These are phyloP conservation scores for Pseudanteris insignis DNA, from an alignment of 2,888 invertebrate genomes.

Conservation along the genomic window DNA sequence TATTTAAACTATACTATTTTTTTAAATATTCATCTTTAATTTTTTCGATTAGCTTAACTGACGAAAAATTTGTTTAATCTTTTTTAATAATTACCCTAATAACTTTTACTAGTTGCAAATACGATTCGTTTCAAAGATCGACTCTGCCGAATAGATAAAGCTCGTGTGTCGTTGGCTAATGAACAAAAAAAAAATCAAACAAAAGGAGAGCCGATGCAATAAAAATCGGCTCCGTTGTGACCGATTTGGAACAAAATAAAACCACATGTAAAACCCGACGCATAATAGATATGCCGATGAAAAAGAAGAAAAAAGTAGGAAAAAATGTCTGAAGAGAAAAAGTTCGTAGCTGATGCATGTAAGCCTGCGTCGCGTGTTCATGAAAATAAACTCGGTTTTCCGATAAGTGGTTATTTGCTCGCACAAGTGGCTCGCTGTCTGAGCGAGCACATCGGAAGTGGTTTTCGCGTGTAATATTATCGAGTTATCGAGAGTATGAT, in stretches of 20 bases:
- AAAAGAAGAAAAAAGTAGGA: conserved; percentile 33
- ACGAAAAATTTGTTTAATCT: no score
- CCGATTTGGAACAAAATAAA: conserved; percentile 25
- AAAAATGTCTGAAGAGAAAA: neutral
- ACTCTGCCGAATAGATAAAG: no score
- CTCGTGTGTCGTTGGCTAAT: no score
- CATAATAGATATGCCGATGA: conserved; percentile 34
- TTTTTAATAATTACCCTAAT: no score
- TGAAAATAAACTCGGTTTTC: conserved; percentile 62
- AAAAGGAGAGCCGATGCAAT: no score
- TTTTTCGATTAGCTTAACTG: no score
- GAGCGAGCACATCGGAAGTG: conserved; percentile 60
- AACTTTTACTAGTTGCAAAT: no score
- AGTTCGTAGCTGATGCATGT: conserved; percentile 39
- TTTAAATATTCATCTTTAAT: no score
- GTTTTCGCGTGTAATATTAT: conserved; percentile 63
- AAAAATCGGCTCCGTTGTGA: conserved; percentile 10
- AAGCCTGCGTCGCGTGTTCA: conserved; percentile 50
- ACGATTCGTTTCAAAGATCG: no score
- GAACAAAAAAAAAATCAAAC: no score
- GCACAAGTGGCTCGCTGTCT: conserved; percentile 63
- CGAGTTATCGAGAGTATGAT: conserved; percentile 59
- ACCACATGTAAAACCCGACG: conserved; percentile 22
- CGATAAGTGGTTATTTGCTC: conserved; percentile 64
- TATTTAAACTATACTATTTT: no score